A percentile compares a stretch with the other conserved stretches of the same genome.
Conservation (phyloP, 2,797 vertebrate species). For the Rhinella marina region DNA sequence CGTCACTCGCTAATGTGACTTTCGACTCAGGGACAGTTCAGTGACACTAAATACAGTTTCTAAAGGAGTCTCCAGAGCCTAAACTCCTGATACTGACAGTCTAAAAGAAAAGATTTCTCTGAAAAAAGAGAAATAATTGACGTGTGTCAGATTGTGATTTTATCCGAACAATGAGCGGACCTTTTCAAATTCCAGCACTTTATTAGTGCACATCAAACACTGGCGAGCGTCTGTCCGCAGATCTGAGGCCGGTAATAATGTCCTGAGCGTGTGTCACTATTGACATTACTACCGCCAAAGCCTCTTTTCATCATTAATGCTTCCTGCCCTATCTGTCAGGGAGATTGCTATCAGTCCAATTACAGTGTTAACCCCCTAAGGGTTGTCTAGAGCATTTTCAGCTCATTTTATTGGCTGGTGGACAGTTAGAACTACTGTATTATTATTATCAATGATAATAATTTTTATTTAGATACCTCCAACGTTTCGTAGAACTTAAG, state of each 20-base stretch:
- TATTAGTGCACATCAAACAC: neutral
- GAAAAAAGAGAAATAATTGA: neutral
- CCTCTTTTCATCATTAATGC: neutral
- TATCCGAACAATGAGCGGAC: neutral
- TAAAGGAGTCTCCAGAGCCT: neutral
- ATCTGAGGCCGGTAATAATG: neutral
- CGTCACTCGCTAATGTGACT: constrained; percentile 45
- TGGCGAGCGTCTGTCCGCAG: neutral
- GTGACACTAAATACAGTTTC: constrained; percentile 5
- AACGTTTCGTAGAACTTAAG: too few species aligned
- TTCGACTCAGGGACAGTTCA: neutral
- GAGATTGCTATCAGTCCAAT: neutral
- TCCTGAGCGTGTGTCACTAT: neutral
- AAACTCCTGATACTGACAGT: neutral
- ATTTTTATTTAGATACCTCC: too few species aligned
- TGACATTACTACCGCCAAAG: neutral
- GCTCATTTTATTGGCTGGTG: neutral
- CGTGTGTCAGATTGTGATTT: neutral
- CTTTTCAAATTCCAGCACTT: neutral
- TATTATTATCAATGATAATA: too few species aligned
- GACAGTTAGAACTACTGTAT: neutral
- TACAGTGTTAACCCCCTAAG: neutral
- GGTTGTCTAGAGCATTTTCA: neutral
- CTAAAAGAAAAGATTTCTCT: neutral
- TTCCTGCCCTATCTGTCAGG: neutral